Percentiles rank a stretch among this genome's conserved stretches.
phyloP scores from a whole-genome alignment of 2,113 vertebrate genomes.

The Hoplias malabaricus region DNA sequence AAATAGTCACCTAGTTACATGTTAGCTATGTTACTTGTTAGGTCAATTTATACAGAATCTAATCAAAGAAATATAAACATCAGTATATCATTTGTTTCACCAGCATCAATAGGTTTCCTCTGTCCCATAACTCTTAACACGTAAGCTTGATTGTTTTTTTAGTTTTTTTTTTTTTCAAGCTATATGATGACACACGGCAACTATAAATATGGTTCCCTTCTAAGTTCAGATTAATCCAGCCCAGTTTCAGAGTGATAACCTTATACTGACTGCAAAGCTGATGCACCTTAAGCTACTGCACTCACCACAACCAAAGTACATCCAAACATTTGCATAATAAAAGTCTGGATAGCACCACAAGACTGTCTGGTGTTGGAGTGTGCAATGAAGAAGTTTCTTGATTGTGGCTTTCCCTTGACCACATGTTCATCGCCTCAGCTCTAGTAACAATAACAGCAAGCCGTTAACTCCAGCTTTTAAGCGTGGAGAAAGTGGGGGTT shows the following conservation, averaged over 20 bases:
- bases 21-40: too few species aligned
- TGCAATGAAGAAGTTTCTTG: not conserved
- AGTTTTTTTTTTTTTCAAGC: too few species aligned
- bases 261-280: not conserved
- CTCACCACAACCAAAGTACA: not conserved
- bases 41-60: too few species aligned
- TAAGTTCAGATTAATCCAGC: not conserved
- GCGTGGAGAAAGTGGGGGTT: constrained; percentile 31
- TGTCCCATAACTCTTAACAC: too few species aligned
- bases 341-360: not conserved
- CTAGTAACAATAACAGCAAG: constrained; percentile 15
- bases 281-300: not conserved
- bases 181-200: too few species aligned
- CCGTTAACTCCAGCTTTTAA: constrained; percentile 6
- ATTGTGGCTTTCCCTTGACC: not conserved
- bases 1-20: too few species aligned
- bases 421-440: constrained; percentile 15
- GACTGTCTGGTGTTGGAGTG: not conserved
- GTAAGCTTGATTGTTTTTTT: too few species aligned
- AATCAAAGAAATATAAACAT: too few species aligned
- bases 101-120: too few species aligned
- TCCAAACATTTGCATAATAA: too few species aligned
- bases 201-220: too few species aligned
- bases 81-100: too few species aligned
- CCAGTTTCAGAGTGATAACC: not conserved